phyloP scores from a whole-genome alignment of 2,797 vertebrate species.

The Erpetoichthys calabaricus region DNA sequence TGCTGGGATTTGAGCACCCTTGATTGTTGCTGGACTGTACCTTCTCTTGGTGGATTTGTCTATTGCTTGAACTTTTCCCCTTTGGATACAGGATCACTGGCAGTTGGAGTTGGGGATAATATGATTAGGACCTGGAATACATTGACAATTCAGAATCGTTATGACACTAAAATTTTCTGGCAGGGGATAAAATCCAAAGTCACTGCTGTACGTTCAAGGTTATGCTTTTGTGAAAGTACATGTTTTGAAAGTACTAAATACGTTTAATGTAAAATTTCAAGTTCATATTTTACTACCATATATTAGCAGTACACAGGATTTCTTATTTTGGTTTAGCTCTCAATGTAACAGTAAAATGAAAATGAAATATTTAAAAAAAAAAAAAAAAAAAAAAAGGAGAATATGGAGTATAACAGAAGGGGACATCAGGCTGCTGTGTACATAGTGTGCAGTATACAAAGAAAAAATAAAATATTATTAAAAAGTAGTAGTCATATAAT shows the following conservation, averaged over 20 bases:
- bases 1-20: conserved; percentile 80
- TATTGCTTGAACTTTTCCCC: conserved; percentile 80
- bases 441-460: no score
- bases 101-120: conserved; percentile 78
- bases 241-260: background rate
- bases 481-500: no score
- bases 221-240: background rate
- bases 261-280: background rate
- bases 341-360: no score
- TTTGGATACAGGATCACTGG: conserved; percentile 69
- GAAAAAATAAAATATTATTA: no score
- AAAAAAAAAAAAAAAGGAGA: no score
- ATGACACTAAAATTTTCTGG: conserved; percentile 80
- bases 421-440: no score
- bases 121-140: conserved; percentile 94
- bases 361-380: no score
- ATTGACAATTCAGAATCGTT: conserved; percentile 62
- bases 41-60: conserved; percentile 80
- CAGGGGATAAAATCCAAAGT: conserved; percentile 92
- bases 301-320: background rate
- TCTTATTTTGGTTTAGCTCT: background rate
- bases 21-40: conserved; percentile 80
- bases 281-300: background rate
- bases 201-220: conserved; percentile 63
- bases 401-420: no score